phyloP scores from a whole-genome alignment of 1,140 invertebrate genomes.

The honey bee (Apis mellifera) region Amel_HAv3.1 CM009935.2:12070001-12070500 shows the following conservation, averaged over 20 bases:
- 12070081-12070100: not conserved
- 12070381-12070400: too few species aligned
- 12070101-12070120: not conserved
- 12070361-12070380: too few species aligned
- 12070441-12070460: not conserved
- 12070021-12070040: not conserved
- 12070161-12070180: constrained; percentile 15
- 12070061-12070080: constrained; percentile 18
- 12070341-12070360: too few species aligned
- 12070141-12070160: constrained; percentile 21
- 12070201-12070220: not conserved
- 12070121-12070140: constrained; percentile 11
- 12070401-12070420: not conserved
- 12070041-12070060: constrained; percentile 4
- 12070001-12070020: not conserved
- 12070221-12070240: not conserved
- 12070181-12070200: constrained; percentile 4
- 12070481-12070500: constrained; percentile 70
- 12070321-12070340: too few species aligned
- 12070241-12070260: not conserved
- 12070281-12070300: not conserved
- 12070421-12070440: not conserved
- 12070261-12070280: not conserved
- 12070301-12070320: not conserved
- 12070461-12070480: constrained; percentile 69